These are phyloP conservation scores for Gallinago jamesoni DNA, from an alignment of 2,113 vertebrate species.

Conservation along the genomic window DNA sequence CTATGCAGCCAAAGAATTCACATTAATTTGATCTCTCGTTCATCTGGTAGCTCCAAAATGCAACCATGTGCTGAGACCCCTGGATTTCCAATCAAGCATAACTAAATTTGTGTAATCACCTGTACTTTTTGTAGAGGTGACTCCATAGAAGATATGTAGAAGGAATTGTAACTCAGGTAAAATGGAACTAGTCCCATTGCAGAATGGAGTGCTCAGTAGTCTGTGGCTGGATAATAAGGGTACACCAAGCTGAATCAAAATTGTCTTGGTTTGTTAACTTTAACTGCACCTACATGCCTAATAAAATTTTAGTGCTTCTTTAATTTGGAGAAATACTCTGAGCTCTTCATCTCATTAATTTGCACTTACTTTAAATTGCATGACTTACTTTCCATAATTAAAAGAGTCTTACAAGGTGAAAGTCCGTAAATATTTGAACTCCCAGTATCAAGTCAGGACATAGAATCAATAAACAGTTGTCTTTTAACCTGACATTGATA, in stretches of 20 bases:
- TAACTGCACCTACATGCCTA: background rate
- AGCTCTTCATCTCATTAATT: constrained; percentile 24
- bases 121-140: background rate
- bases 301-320: constrained; percentile 23
- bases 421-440: constrained; percentile 38
- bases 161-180: background rate
- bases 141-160: background rate
- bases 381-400: background rate
- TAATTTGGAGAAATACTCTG: constrained; percentile 10
- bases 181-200: background rate
- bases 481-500: background rate
- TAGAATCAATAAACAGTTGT: background rate
- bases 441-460: background rate
- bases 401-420: background rate
- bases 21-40: background rate
- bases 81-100: background rate
- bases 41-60: background rate
- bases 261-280: background rate
- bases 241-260: background rate
- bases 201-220: background rate
- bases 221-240: background rate
- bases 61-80: background rate
- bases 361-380: constrained; percentile 28
- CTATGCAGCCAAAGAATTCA: background rate
- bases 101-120: background rate